Evolutionary conservation across 1,140 invertebrate genomes (phyloP).

Genomic region (Penaeus japonicus): DNA sequence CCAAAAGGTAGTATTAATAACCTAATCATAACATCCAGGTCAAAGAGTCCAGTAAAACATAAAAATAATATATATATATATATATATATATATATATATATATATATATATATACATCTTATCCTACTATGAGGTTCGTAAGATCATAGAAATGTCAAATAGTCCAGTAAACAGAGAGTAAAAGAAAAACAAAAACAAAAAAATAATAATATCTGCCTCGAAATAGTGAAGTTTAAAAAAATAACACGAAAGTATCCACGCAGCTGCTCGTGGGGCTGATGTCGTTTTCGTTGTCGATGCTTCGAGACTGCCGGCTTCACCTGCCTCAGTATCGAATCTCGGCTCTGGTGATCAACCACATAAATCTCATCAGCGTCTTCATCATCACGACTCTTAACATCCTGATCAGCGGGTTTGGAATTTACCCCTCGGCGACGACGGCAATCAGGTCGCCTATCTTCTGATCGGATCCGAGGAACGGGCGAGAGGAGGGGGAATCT

Average conservation of each 20-base stretch:
- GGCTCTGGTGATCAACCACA: constrained; percentile 75
- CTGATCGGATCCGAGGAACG: too few relatives aligned
- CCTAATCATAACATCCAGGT: too few relatives aligned
- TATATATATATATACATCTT: not conserved
- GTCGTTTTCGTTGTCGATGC: constrained; percentile 75
- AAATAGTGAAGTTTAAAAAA: too few relatives aligned
- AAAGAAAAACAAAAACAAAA: too few relatives aligned
- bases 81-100: constrained; percentile 15
- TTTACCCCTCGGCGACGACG: not conserved
- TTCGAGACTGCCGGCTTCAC: constrained; percentile 79
- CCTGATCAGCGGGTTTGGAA: constrained; percentile 78
- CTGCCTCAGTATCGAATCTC: constrained; percentile 73
- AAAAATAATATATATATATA: not conserved
- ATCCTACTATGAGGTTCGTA: not conserved
- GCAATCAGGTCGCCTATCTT: not conserved
- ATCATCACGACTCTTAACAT: constrained; percentile 80
- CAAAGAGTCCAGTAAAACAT: too few relatives aligned
- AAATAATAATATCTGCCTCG: too few relatives aligned
- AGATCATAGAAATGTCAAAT: too few relatives aligned
- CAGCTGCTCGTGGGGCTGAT: constrained; percentile 71
- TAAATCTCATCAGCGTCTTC: constrained; percentile 75
- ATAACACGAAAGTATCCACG: constrained; percentile 43
- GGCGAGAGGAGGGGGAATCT: too few relatives aligned
- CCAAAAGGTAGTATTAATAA: too few relatives aligned
- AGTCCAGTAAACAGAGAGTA: too few relatives aligned